Conservation (phyloP, 30 jellyfish, hydroid and myxozoan genomes). For the Hydractinia symbiolongicarpus region DNA sequence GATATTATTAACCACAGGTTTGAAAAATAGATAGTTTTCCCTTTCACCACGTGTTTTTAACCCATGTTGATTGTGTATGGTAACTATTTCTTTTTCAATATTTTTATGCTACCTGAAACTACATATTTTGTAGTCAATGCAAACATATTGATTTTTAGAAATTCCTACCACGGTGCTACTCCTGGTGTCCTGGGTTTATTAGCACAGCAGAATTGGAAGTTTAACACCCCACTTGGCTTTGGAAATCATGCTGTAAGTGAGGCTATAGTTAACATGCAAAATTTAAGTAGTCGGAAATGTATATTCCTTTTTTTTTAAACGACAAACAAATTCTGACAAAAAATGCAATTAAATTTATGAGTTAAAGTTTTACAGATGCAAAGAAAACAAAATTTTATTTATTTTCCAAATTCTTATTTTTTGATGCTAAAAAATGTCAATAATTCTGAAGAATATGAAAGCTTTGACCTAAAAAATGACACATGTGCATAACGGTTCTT, state of each 20-base stretch:
- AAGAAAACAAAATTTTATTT: too few species aligned
- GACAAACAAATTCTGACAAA: too few species aligned
- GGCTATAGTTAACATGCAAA: not conserved
- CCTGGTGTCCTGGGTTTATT: slow-evolving; percentile 76
- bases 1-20: slow-evolving; percentile 77
- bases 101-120: not conserved
- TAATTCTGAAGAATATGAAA: too few species aligned
- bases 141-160: slow-evolving; percentile 34
- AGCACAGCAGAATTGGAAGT: slow-evolving; percentile 72
- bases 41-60: not conserved
- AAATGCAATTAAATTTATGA: too few species aligned
- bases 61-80: not conserved
- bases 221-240: slow-evolving; percentile 72
- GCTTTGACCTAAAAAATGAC: too few species aligned
- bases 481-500: too few species aligned
- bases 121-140: not conserved
- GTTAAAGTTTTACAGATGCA: too few species aligned
- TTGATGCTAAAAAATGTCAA: too few species aligned
- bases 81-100: not conserved
- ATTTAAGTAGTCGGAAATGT: not conserved
- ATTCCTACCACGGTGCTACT: slow-evolving; percentile 85
- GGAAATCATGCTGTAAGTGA: slow-evolving; percentile 75
- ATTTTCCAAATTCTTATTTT: too few species aligned
- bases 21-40: not conserved
- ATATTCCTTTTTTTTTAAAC: not conserved